A percentile compares a stretch with the other conserved stretches of the same genome.
Evolutionary conservation across 2,888 invertebrate genomes (phyloP).

Genomic region (Heteropelma amictum): DNA sequence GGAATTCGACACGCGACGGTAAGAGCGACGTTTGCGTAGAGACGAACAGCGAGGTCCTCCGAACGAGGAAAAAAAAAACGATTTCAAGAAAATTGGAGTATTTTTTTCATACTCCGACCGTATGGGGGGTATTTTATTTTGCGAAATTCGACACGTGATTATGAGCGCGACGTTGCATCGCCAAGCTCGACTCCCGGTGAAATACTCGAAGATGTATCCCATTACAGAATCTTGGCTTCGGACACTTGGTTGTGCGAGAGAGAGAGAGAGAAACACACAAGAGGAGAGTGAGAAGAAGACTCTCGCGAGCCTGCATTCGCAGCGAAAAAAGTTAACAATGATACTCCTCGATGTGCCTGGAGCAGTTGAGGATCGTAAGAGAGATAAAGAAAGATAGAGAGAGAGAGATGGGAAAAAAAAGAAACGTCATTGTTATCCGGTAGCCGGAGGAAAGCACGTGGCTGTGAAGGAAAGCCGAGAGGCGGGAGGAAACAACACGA

Average conservation of each 20-base stretch:
- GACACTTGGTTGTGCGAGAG: constrained; percentile 58
- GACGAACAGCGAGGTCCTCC: too few relatives aligned
- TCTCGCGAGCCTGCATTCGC: neutral
- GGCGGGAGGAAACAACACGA: constrained; percentile 17
- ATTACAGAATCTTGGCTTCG: constrained; percentile 51
- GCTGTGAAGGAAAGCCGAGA: constrained; percentile 50
- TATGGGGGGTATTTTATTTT: too few relatives aligned
- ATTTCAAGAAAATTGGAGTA: too few relatives aligned
- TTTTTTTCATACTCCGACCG: too few relatives aligned
- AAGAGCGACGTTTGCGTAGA: too few relatives aligned
- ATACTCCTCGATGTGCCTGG: constrained; percentile 37
- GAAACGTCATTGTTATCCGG: constrained; percentile 57
- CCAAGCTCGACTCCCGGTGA: too few relatives aligned
- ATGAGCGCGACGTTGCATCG: too few relatives aligned
- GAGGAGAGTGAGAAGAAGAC: constrained; percentile 46
- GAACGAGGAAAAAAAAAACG: too few relatives aligned
- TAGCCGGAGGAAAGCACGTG: constrained; percentile 63
- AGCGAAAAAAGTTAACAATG: constrained; percentile 52
- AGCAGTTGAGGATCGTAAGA: constrained; percentile 48
- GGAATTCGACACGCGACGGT: too few relatives aligned
- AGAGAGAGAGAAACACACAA: constrained; percentile 53
- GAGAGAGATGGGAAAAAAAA: constrained; percentile 56
- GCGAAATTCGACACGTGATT: neutral
- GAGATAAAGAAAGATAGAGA: constrained; percentile 33
- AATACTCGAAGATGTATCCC: constrained; percentile 46